Base-by-base conservation (phyloP, 2,888 invertebrate genomes). In the Piscicola geometra region DNA sequence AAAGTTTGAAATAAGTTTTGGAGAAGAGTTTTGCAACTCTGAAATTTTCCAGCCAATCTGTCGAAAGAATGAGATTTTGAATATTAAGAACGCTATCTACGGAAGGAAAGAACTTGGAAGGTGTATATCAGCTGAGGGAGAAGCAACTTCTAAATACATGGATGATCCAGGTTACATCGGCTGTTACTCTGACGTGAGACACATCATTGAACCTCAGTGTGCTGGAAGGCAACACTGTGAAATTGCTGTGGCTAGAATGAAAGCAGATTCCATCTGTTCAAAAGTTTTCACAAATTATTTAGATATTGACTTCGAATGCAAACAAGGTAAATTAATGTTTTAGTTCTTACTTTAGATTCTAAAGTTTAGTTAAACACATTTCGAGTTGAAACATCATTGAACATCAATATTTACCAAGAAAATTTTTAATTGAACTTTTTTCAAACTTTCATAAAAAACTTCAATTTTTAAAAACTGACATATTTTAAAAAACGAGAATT, bases 161-260 rank as follows among this genome's bases (percentile, higher is more conserved):
- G n/a, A 73, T n/a, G 41, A 33, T 25, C 35, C 73, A 1, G 35
- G 52, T 33, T 73, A 35, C 56, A 47, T 73, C 60, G 33, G 33
- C 47, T 73, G 73, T 73, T 73, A 35, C 33, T 32, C 60, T 73
- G 64, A 73, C n/a, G 73, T 73, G 1, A 64, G 25, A 36, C 64
- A 64, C 9, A 60, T 73, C 3, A n/a, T 73, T 18, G 73, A 73
- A 28, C 64, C 64, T 30, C 35, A 60, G 1, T 73, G 73, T 64
- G 60, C 73, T 35, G 73, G 64, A 1, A 60, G 36, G 1, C 56
- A 64, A 21, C 5, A 33, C 28, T 73, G 73, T 28, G 73, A 73
- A 35, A 36, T 73, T 21, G 25, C 0, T 0, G 64, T 73, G 21
- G 33, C 60, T 33, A 60, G 35, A 25, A 36, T 73, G 0, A 35